Evolutionary conservation across 2,797 vertebrate genomes (phyloP), one percentile per base, ranked within the genome.

Genomic region (Myotis pilosus): DNA sequence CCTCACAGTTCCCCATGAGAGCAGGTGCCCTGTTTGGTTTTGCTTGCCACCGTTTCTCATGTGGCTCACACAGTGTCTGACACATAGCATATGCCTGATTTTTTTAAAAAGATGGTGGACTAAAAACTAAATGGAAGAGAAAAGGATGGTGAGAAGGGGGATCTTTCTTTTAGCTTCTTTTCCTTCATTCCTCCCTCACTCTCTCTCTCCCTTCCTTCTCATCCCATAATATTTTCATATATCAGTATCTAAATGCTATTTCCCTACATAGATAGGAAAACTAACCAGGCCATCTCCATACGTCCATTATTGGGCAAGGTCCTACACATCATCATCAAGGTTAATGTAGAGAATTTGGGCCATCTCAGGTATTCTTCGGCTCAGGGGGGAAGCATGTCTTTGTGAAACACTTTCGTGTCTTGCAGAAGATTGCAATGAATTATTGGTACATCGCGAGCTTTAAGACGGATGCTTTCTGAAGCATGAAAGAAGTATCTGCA

Each of bases 401-500:
- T 38, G 33, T 88, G 88, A 93, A 87, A 90, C 36, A 86, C 84
- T 57, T 51, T 5, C 30, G 87, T 41, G 72, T 55, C 94, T 94
- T 57, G 47, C 76, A 30, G 80, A 94, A 81, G 88, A 92, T 38
- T 71, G 88, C 74, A 38, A 8, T 94, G 91, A 87, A 93, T 96
- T 91, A 93, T 36, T 90, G 75, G 89, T 76, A 96, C 49, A 16
- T 41, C 38, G 51, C n/a, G 15, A 74, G 72, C 79, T 94, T 97
- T 94, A 94, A 95, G 95, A 91, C 71, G 1, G 80, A 79, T 93
- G 53, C 71, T 93, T 93, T 75, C 79, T 94, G 95, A 95, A 96
- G 97, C 96, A 95, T 97, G 97, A 93, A 94, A 81, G 64, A 69
- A 91, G 82, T 28, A 57, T 74, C 71, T 72, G 82, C 72, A 71